These are phyloP conservation scores for Tyto alba DNA, from an alignment of 2,113 vertebrate genomes.

Conservation along the genomic window DNA sequence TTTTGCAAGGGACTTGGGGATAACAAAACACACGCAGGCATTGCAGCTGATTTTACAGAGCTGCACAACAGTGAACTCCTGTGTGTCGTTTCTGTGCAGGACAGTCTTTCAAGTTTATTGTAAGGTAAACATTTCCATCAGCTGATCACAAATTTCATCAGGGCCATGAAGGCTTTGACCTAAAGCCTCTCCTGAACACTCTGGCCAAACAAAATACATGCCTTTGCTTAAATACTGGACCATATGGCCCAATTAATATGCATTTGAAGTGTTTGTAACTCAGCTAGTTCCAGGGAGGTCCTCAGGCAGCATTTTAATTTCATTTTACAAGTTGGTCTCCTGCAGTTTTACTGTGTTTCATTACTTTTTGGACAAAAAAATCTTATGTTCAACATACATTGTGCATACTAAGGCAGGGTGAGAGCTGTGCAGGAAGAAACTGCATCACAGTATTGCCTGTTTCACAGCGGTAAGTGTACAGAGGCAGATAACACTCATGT, in stretches of 20 bases:
- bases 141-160: not conserved
- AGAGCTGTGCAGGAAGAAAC: not conserved
- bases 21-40: not conserved
- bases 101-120: not conserved
- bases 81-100: not conserved
- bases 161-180: not conserved
- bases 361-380: not conserved
- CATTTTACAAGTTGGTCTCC: not conserved
- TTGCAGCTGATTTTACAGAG: not conserved
- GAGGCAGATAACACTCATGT: not conserved
- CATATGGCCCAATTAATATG: not conserved
- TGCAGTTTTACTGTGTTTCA: not conserved
- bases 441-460: not conserved
- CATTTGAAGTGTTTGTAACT: not conserved
- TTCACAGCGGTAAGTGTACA: not conserved
- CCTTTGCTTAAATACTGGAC: not conserved
- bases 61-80: not conserved
- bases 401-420: not conserved
- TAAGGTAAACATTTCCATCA: not conserved
- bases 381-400: not conserved
- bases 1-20: not conserved
- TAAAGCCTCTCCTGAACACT: not conserved
- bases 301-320: not conserved
- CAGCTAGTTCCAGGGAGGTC: not conserved
- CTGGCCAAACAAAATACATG: not conserved